phyloP scores from a whole-genome alignment of 2,113 vertebrate genomes.

The Calypte anna region DNA sequence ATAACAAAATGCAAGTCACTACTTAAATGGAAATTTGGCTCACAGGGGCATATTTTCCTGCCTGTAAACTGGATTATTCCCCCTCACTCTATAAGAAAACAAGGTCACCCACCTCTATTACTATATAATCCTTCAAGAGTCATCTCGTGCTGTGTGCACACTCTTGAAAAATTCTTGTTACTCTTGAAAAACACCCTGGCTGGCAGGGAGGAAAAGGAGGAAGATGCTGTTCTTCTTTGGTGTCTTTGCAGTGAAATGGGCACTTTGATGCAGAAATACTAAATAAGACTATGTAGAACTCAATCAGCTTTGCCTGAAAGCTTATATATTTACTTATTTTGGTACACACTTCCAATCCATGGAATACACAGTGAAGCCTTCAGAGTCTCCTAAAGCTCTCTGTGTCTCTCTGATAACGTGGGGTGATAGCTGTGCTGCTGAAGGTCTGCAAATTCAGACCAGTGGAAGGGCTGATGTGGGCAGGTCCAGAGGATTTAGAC shows the following conservation, averaged over 20 bases:
- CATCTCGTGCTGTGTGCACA: not conserved
- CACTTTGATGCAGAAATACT: not conserved
- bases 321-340: not conserved
- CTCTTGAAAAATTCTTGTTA: not conserved
- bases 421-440: not conserved
- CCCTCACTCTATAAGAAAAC: not conserved
- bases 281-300: not conserved
- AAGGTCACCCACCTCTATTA: not conserved
- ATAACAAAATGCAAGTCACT: not conserved
- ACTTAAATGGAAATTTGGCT: not conserved
- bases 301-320: not conserved
- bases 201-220: not conserved
- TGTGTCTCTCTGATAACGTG: accelerated
- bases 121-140: not conserved
- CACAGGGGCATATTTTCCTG: not conserved
- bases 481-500: not conserved
- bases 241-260: not conserved
- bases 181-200: not conserved
- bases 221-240: not conserved
- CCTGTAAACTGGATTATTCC: not conserved
- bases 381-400: not conserved
- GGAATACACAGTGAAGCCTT: not conserved
- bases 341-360: not conserved
- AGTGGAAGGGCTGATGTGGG: not conserved
- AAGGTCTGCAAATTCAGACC: not conserved